Conservation (phyloP, 1,140 invertebrate genomes). For the Drosophila kepulauana region DNA sequence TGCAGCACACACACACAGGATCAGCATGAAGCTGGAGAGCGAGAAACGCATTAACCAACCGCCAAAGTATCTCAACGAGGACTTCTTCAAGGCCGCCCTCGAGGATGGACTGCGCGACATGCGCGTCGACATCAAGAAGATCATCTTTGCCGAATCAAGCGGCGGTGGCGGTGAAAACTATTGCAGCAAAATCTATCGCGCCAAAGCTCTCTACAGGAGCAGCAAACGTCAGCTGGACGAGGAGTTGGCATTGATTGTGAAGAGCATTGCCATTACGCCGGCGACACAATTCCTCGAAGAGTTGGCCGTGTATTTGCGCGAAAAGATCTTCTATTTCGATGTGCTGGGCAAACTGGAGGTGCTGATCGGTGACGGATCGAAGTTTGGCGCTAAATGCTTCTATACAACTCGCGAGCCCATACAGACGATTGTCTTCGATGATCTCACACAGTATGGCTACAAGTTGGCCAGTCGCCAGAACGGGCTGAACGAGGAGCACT, state of each 20-base stretch:
- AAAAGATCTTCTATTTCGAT: constrained; percentile 82
- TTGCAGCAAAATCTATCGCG: constrained; percentile 82
- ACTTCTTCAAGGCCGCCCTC: constrained; percentile 76
- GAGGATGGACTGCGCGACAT: constrained; percentile 77
- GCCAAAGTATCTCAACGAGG: constrained; percentile 77
- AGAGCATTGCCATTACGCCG: constrained; percentile 78
- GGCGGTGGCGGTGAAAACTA: constrained; percentile 79
- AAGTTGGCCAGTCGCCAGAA: constrained; percentile 76
- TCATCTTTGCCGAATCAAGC: constrained; percentile 70
- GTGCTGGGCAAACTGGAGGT: constrained; percentile 78
- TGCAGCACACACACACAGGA: neutral
- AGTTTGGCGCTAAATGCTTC: constrained; percentile 78
- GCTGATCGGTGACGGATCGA: constrained; percentile 69
- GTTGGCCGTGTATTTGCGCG: constrained; percentile 74
- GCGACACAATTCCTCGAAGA: constrained; percentile 83
- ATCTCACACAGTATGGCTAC: constrained; percentile 80
- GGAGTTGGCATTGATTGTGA: constrained; percentile 77
- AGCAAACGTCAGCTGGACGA: constrained; percentile 76
- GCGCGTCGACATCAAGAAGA: constrained; percentile 77
- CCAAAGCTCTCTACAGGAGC: constrained; percentile 65
- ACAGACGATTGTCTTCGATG: constrained; percentile 83
- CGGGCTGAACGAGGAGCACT: constrained; percentile 81
- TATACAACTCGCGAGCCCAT: constrained; percentile 77
- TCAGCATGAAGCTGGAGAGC: constrained; percentile 65
- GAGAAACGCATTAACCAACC: constrained; percentile 42